phyloP scores from a whole-genome alignment of 2,113 vertebrate genomes.

The Gallinago paraguaiae region DNA sequence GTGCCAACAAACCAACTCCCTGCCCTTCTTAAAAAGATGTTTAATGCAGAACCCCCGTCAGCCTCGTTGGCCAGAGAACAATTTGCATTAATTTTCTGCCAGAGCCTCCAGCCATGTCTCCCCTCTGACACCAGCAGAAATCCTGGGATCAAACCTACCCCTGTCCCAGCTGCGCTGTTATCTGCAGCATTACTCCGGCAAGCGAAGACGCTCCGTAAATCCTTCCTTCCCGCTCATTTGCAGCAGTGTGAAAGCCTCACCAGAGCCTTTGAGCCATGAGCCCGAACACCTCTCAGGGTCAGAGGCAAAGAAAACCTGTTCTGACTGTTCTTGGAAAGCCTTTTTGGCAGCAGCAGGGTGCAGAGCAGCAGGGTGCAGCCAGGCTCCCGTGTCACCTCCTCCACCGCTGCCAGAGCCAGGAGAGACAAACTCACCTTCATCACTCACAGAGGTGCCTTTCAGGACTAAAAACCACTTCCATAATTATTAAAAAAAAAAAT shows the following conservation, averaged over 20 bases:
- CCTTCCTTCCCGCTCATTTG: background rate
- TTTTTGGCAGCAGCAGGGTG: background rate
- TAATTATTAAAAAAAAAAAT: background rate
- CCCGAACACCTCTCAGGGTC: background rate
- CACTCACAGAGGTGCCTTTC: background rate
- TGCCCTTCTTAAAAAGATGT: background rate
- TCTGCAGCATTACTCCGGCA: background rate
- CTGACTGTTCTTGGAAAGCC: conserved; percentile 52
- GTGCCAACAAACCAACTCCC: background rate
- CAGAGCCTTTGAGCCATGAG: background rate
- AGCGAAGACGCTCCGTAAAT: background rate
- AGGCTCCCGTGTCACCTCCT: background rate
- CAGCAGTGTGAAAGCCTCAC: background rate
- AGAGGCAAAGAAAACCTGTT: conserved; percentile 3
- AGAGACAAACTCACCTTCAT: background rate
- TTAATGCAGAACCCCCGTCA: background rate
- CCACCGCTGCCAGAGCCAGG: background rate
- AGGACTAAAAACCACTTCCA: background rate
- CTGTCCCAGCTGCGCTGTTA: background rate
- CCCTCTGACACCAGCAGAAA: background rate
- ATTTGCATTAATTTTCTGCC: background rate
- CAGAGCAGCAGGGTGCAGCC: background rate
- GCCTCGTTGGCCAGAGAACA: background rate
- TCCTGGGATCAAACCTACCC: background rate
- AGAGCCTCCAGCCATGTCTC: background rate